phyloP scores from a whole-genome alignment of 2,797 vertebrate species.

The Nannoperca obscura region DNA sequence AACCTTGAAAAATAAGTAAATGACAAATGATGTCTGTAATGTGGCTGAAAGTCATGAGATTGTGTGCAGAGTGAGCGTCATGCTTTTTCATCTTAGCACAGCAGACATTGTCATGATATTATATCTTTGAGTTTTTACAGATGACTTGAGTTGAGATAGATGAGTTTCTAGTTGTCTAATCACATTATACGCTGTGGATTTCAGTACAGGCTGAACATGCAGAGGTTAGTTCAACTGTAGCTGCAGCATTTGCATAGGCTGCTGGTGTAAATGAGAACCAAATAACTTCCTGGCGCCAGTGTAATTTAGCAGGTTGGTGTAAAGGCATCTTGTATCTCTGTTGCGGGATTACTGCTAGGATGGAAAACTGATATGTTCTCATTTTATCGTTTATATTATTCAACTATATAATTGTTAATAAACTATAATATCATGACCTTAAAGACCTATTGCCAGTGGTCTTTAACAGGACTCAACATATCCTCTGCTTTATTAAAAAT shows the following conservation, averaged over 20 bases:
- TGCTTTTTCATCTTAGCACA: neutral
- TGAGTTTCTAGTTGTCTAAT: neutral
- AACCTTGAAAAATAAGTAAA: neutral
- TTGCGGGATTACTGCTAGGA: slow-evolving; percentile 11
- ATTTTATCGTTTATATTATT: too few species aligned
- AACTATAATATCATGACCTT: neutral
- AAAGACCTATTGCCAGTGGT: neutral
- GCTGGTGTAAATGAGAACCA: slow-evolving; percentile 29
- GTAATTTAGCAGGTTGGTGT: slow-evolving; percentile 44
- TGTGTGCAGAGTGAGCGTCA: neutral
- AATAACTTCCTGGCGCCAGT: slow-evolving; percentile 51
- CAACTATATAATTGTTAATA: too few species aligned
- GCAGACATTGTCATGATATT: neutral
- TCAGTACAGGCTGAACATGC: neutral
- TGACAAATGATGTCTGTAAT: neutral
- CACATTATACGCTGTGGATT: neutral
- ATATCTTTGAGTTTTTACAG: neutral
- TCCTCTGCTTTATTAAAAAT: neutral
- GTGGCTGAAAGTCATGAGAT: neutral
- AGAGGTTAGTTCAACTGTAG: neutral
- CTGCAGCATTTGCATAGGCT: slow-evolving; percentile 48
- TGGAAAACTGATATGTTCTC: slow-evolving; percentile 13
- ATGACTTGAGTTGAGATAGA: neutral
- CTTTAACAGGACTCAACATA: neutral
- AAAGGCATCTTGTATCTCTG: slow-evolving; percentile 20